phyloP scores from a whole-genome alignment of 2,888 invertebrate species.

The Girardia tigrina region DNA sequence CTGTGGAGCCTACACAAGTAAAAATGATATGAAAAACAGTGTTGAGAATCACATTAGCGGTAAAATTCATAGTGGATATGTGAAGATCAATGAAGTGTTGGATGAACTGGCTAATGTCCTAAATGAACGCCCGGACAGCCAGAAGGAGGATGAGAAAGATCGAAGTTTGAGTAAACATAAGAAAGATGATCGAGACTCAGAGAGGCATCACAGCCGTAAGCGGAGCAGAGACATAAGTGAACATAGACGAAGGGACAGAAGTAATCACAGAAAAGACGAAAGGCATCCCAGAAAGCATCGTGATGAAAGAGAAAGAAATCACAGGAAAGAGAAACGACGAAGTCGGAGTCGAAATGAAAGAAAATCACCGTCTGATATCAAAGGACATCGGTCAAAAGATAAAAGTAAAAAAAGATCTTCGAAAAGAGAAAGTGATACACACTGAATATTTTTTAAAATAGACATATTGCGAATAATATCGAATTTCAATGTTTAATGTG shows the following conservation, averaged over 20 bases:
- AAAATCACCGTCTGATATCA: too few relatives aligned
- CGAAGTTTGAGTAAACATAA: not conserved
- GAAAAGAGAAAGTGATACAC: not conserved
- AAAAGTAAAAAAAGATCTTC: not conserved
- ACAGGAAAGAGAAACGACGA: not conserved
- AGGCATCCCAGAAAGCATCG: not conserved
- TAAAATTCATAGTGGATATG: not conserved
- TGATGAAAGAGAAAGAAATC: not conserved
- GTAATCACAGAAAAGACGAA: not conserved
- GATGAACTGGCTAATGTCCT: not conserved
- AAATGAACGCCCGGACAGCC: not conserved
- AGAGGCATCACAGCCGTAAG: not conserved
- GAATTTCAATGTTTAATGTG: not conserved
- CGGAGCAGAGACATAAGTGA: not conserved
- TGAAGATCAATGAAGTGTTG: not conserved
- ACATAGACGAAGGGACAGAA: not conserved
- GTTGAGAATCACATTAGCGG: not conserved
- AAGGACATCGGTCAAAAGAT: not conserved
- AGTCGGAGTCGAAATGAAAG: not conserved
- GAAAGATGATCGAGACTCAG: too few relatives aligned
- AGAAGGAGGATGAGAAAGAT: not conserved
- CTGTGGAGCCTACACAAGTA: not conserved
- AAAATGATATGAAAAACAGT: not conserved
- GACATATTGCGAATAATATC: not conserved
- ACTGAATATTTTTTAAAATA: not conserved